A percentile compares a stretch with the other conserved stretches of the same genome.
phyloP scores from a whole-genome alignment of 2,113 vertebrate genomes.

The Otus sunia region DNA sequence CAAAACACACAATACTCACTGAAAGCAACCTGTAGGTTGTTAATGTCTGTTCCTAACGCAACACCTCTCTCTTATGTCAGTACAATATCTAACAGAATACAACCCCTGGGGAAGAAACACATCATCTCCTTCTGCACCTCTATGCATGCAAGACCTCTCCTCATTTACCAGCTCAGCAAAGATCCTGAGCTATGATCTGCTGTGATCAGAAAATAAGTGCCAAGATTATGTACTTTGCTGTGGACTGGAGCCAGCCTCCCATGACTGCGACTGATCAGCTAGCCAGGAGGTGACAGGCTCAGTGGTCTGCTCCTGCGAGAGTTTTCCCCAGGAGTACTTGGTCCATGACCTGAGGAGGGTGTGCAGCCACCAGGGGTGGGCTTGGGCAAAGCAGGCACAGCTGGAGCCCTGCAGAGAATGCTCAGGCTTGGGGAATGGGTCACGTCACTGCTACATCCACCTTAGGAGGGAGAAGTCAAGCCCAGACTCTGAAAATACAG shows the following conservation, averaged over 20 bases:
- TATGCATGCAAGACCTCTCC: not conserved
- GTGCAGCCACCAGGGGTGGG: not conserved
- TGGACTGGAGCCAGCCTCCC: not conserved
- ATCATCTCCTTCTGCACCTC: not conserved
- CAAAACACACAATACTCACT: not conserved
- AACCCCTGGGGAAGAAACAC: not conserved
- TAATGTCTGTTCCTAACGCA: not conserved
- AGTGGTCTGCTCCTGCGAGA: accelerated
- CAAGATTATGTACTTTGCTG: not conserved
- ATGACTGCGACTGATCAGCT: not conserved
- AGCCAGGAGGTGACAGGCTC: not conserved
- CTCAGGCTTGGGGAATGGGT: not conserved
- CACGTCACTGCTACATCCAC: no score
- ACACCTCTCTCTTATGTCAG: not conserved
- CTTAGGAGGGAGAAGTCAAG: not conserved
- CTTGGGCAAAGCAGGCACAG: not conserved
- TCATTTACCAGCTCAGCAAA: not conserved
- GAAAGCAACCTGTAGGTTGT: not conserved
- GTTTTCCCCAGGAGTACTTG: not conserved
- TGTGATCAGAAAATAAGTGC: not conserved
- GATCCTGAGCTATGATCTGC: not conserved
- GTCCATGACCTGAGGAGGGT: not conserved
- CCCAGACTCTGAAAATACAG: not conserved
- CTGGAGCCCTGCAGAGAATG: not conserved
- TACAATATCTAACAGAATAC: conserved; percentile 3